phyloP scores from a whole-genome alignment of 2,797 vertebrate genomes.

The Hipposideros larvatus region DNA sequence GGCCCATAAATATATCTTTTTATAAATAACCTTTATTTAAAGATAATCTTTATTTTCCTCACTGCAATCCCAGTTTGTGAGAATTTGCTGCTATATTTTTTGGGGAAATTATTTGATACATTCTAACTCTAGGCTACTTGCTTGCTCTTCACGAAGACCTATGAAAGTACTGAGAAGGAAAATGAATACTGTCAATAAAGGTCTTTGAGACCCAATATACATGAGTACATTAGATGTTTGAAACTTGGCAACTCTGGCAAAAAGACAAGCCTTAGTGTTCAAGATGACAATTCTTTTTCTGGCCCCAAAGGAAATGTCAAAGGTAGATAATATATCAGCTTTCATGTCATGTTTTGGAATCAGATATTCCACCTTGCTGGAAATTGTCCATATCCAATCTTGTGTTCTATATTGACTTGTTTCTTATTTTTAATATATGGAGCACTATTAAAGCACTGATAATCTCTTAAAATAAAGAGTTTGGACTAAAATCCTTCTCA shows the following conservation, averaged over 20 bases:
- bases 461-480: not conserved
- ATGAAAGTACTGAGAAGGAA: not conserved
- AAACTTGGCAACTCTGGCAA: not conserved
- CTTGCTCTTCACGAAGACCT: not conserved
- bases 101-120: not conserved
- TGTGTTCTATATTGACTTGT: not conserved
- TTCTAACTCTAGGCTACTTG: not conserved
- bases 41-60: not conserved
- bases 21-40: not conserved
- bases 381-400: not conserved
- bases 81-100: not conserved
- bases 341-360: not conserved
- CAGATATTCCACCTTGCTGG: not conserved
- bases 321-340: not conserved
- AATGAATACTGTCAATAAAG: not conserved
- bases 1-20: no score
- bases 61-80: not conserved
- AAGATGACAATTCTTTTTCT: not conserved
- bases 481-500: not conserved
- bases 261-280: not conserved
- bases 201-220: not conserved
- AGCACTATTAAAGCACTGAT: not conserved
- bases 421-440: slow-evolving; percentile 33
- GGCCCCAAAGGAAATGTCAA: not conserved
- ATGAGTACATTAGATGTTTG: not conserved